phyloP scores from a whole-genome alignment of 2,113 vertebrate genomes.

The Saguinus midas region DNA sequence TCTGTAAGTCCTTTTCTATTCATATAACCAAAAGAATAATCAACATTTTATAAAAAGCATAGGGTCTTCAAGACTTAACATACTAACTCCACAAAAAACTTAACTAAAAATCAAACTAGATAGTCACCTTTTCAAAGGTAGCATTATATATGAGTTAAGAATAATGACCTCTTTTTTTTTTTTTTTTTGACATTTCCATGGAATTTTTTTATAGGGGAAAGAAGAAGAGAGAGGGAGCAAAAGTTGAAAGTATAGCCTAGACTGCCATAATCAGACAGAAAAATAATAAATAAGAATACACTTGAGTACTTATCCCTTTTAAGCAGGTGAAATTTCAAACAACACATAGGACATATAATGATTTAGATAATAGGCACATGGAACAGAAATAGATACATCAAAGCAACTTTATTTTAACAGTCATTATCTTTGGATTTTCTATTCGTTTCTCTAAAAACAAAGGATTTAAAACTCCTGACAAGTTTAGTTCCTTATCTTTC shows the following conservation, averaged over 20 bases:
- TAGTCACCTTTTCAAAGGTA: background rate
- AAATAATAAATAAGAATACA: constrained; percentile 29
- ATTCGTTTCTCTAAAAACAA: constrained; percentile 28
- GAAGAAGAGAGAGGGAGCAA: background rate
- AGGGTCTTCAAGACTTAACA: constrained; percentile 30
- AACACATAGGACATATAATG: background rate
- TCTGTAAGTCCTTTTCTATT: constrained; percentile 16
- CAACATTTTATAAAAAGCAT: background rate
- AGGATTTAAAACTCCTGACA: background rate
- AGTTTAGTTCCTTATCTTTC: constrained; percentile 24
- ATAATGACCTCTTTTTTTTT: background rate
- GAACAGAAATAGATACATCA: background rate
- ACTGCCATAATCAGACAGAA: constrained; percentile 16
- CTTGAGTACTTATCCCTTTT: background rate
- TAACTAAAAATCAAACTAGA: background rate
- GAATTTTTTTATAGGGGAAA: background rate
- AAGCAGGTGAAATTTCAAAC: constrained; percentile 26
- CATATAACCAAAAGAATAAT: constrained; percentile 1
- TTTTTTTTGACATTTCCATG: background rate
- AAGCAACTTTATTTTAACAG: constrained; percentile 9
- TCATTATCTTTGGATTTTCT: constrained; percentile 1
- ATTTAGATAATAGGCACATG: background rate
- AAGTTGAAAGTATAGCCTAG: constrained; percentile 14
- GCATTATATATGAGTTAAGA: constrained; percentile 30
- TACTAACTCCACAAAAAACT: constrained; percentile 29